Evolutionary conservation across 1,140 invertebrate species (phyloP), one percentile per base, ranked within the genome.

Genomic region (Hylaeus volcanicus): DNA sequence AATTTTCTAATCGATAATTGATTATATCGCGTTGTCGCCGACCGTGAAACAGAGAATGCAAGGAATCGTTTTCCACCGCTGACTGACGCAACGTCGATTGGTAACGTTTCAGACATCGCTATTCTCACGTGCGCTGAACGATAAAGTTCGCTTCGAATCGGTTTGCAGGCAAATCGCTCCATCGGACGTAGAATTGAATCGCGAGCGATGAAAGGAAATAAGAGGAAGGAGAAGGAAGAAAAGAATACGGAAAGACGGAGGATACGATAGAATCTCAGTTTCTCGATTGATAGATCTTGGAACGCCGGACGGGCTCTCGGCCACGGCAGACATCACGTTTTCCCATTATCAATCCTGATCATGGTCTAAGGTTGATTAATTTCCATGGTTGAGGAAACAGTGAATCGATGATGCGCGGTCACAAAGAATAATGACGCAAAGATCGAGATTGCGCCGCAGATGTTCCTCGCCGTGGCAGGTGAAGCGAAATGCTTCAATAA

Each of bases 401-500:
- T 76, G 81, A 91, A 81, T 88, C 91, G 88, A 86, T 84, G 90
- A 89, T 92, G 91, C 89, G 90, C 91, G 88, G 88, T 91, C 88
- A 86, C 82, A 76, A 84, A 86, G 72, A 87, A 90, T 88, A 90
- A 90, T 88, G 75, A 85, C 82, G 84, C 82, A 78, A 86, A 69
- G 86, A 87, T 88, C 83, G 86, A 89, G 87, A 92, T 91, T 89
- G 89, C 85, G 69, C 58, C 82, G 92, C 92, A 93, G 92, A 92
- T 93, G 92, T 92, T 92, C 85, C 26, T 9, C 58, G 72, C 75
- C 71, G 43, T 78, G 87, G 88, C 90, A 93, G 92, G 91, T 93
- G 92, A 91, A 79, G 73, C 85, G 91, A 88, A 84, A 92, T 92
- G 91, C 90, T 92, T 92, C 89, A 88, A 90, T 92, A 89, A 88